These are phyloP conservation scores for Catharus ustulatus DNA, from an alignment of 2,797 vertebrate species.

Conservation along the genomic window DNA sequence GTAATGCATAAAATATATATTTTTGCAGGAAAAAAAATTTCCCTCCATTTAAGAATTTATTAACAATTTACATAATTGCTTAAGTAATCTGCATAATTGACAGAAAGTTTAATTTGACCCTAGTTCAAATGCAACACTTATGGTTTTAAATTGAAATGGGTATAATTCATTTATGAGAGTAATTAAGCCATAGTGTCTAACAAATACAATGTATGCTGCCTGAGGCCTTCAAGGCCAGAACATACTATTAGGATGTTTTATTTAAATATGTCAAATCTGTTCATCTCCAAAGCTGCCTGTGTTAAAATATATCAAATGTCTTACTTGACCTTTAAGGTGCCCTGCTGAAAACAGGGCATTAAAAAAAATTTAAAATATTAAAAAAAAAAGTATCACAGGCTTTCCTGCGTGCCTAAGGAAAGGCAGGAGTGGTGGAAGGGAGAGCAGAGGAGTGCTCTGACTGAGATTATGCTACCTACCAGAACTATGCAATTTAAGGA, in stretches of 20 bases:
- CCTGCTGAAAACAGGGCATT: conserved; percentile 58
- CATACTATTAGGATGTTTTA: conserved; percentile 84
- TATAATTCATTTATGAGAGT: conserved; percentile 90
- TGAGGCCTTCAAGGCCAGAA: conserved; percentile 81
- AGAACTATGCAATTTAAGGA: background rate
- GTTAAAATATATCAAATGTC: conserved; percentile 76
- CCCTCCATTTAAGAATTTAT: conserved; percentile 81
- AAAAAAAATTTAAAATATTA: background rate
- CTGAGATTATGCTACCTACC: background rate
- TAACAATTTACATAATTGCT: conserved; percentile 85
- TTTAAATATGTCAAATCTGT: conserved; percentile 82
- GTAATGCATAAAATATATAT: conserved; percentile 71
- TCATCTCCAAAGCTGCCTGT: conserved; percentile 72
- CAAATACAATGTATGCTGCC: conserved; percentile 83
- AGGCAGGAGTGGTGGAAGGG: background rate
- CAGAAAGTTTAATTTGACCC: conserved; percentile 84
- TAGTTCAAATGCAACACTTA: conserved; percentile 83
- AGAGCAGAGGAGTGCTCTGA: background rate
- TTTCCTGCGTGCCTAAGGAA: conserved; percentile 7
- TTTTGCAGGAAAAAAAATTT: conserved; percentile 73
- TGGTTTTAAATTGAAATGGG: conserved; percentile 84
- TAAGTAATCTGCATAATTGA: conserved; percentile 81
- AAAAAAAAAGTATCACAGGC: background rate
- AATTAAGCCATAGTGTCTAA: conserved; percentile 86
- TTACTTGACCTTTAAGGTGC: conserved; percentile 75